Evolutionary conservation across 2,113 vertebrate species (phyloP), one percentile per base, ranked within the genome.

Genomic region (Beaufortia kweichowensis): DNA sequence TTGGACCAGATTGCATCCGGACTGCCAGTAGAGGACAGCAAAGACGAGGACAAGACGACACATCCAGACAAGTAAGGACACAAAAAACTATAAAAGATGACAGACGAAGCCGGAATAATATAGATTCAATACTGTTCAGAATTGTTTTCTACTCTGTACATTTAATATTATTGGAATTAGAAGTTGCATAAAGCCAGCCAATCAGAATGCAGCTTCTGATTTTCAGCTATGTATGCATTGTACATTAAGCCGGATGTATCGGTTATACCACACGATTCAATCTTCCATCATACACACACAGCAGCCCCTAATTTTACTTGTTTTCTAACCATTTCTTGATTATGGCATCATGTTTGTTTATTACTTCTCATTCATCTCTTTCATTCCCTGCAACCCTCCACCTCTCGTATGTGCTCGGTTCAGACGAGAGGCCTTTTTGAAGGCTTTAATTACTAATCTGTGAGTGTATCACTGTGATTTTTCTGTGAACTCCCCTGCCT

Each of bases 21-120:
- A n/a, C n/a, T 84, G 4, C 41, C 82, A 78, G 33, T 79, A 21
- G 82, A 89, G 53, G 84, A 88, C 11, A 84, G 61, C 68, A 84
- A 88, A 79, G 81, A 86, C 48, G 75, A 66, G 62, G 59, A 70
- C 66, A 83, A 83, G 35, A 86, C 85, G 75, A 84, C 75, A 78
- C 88, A 91, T 81, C 77, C 85, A 76, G 90, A 88, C 84, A 91
- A 87, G 92, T 92, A 86, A 91, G 85, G 11, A 39, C 56, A n/a
- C n/a, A n/a, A n/a, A n/a, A n/a, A n/a, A n/a, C 59, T 43, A 7
- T 67, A 28, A 8, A 12, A 35, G 3, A 24, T 23, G 1, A 14
- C 48, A 24, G n/a, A n/a, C n/a, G n/a, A n/a, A n/a, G n/a, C n/a
- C n/a, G n/a, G n/a, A n/a, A n/a, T n/a, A n/a, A n/a, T n/a, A n/a